Evolutionary conservation across 2,797 vertebrate genomes (phyloP).

Genomic region (Leucoraja ocellata): DNA sequence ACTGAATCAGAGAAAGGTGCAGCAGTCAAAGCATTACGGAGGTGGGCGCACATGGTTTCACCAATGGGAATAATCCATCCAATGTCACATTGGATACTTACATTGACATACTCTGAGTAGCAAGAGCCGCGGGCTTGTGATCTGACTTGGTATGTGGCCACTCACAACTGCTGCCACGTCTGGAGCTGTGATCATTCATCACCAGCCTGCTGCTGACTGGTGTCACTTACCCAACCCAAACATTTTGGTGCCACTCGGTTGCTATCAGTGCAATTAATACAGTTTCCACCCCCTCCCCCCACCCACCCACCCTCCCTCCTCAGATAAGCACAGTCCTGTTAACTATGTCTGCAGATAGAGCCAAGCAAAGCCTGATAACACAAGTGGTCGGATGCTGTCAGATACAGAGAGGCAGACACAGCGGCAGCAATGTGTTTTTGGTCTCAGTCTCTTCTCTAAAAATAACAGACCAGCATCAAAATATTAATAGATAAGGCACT

Average conservation of each 20-base stretch:
- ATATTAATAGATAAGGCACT: conserved; percentile 46
- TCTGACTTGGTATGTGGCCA: neutral
- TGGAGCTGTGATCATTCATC: neutral
- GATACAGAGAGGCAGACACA: conserved; percentile 77
- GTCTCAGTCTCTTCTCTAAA: conserved; percentile 39
- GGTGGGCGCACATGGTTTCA: neutral
- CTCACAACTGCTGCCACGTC: neutral
- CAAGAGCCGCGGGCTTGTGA: neutral
- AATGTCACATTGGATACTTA: neutral
- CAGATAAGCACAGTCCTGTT: conserved; percentile 81
- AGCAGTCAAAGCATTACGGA: no score
- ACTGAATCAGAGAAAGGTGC: neutral
- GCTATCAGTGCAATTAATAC: conserved; percentile 21
- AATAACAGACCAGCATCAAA: conserved; percentile 18
- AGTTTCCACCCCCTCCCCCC: neutral
- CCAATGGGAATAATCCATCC: neutral
- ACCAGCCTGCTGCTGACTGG: neutral
- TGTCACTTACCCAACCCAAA: conserved; percentile 30
- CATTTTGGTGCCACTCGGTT: neutral
- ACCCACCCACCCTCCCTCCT: conserved; percentile 49
- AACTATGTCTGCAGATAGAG: conserved; percentile 68
- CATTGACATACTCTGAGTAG: neutral
- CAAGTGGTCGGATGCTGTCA: conserved; percentile 66
- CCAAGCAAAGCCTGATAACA: conserved; percentile 78
- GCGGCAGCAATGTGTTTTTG: conserved; percentile 63